Evolutionary conservation across 1,140 invertebrate species (phyloP), one percentile per base, ranked within the genome.

Genomic region (Elymnias hypermnestra): DNA sequence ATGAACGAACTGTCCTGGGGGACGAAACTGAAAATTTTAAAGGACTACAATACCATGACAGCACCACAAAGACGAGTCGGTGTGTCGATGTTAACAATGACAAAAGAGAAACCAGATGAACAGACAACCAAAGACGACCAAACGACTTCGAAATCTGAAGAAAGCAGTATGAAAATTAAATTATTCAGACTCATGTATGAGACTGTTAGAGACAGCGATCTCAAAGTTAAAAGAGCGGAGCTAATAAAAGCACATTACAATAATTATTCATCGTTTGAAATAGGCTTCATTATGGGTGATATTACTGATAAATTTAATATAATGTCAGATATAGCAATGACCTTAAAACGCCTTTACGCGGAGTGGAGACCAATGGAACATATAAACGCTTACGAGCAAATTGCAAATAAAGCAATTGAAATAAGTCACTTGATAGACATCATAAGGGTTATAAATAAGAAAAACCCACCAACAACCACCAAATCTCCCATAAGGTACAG

Each of bases 331-430:
- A 67, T 82, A 7, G 42, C 64, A 0, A 3, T 39, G 5, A 76
- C 72, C 0, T 15, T 82, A 7, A 60, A 65, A n/a, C 35, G 61
- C 1, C 15, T 77, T 0, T 70, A 68, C 7, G 15, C 39, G 0
- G 57, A 64, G 0, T 82, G 77, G 77, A 60, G 55, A 7, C 77
- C 77, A 0, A 70, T 78, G 21, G 77, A 82, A 17, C 77, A 82
- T 37, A 71, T 82, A 1, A 82, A 78, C 10, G 77, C 72, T 0
- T 82, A 82, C 29, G 74, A 82, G 5, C 74, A 82, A 23, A 77
- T 82, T 0, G 72, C 74, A 0, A 78, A 77, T 18, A 71, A 72
- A 9, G 74, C 63, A 0, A 77, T 81, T 0, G 72, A 81, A 14
- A 62, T 75, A 1, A 65, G 44, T 5, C 65, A 74, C 23, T 25